Conservation (phyloP, 2,888 invertebrate species). For the Agriopis aurantiaria region DNA sequence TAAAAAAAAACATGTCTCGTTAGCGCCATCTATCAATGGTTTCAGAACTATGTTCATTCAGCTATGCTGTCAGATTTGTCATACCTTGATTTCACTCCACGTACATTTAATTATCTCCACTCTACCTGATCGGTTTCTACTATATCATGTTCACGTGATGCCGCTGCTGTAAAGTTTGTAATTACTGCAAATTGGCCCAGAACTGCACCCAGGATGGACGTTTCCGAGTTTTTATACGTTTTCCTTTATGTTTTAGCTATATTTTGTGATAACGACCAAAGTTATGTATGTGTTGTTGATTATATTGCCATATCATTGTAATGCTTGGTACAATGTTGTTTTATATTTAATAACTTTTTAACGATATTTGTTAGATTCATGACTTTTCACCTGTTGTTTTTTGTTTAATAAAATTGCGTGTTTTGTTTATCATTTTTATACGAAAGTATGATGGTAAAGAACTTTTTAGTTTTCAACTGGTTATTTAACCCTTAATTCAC, state of each 20-base stretch:
- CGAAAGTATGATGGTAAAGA: too few relatives aligned
- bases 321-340: neutral
- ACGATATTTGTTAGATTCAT: neutral
- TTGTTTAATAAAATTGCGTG: too few relatives aligned
- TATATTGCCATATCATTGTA: slow-evolving; percentile 6
- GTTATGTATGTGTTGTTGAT: slow-evolving; percentile 18
- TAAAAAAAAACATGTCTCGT: too few relatives aligned
- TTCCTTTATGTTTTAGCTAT: slow-evolving; percentile 7
- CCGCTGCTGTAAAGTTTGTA: slow-evolving; percentile 21
- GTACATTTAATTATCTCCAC: too few relatives aligned
- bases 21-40: too few relatives aligned
- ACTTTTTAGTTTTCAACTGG: too few relatives aligned
- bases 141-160: slow-evolving; percentile 7
- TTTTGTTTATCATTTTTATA: too few relatives aligned
- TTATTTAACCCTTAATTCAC: too few relatives aligned
- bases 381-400: neutral
- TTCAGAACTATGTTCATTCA: too few relatives aligned
- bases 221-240: slow-evolving; percentile 14
- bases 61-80: too few relatives aligned
- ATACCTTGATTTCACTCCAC: too few relatives aligned
- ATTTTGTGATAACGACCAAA: slow-evolving; percentile 19
- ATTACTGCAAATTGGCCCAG: slow-evolving; percentile 23
- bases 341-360: neutral
- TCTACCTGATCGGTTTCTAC: slow-evolving; percentile 2
- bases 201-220: slow-evolving; percentile 31